Conservation (phyloP, 53 echinoderm and acorn worm species). For the Holothuria leucospilota region DNA sequence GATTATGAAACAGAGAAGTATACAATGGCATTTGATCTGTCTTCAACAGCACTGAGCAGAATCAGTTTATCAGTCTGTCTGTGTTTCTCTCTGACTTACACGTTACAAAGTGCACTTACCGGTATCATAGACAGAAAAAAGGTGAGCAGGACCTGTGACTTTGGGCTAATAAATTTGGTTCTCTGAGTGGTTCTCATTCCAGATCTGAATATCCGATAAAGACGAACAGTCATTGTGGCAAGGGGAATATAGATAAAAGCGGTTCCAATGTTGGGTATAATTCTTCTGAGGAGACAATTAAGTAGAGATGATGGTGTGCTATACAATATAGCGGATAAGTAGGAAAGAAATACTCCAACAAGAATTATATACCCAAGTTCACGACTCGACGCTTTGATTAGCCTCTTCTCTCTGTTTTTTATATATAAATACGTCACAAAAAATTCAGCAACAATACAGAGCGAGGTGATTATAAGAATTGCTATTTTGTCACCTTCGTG, state of each 20-base stretch:
- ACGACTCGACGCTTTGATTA: conserved; percentile 90
- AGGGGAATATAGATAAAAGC: conserved; percentile 88
- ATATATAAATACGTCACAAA: conserved; percentile 70
- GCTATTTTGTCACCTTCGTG: conserved; percentile 43
- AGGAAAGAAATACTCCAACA: conserved; percentile 74
- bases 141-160: conserved; percentile 77
- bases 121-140: conserved; percentile 67
- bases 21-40: no score
- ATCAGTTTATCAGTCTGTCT: no score
- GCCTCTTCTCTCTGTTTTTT: conserved; percentile 76
- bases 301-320: conserved; percentile 51
- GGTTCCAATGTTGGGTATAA: conserved; percentile 72
- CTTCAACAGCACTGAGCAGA: no score
- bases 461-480: conserved; percentile 36
- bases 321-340: conserved; percentile 63
- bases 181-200: conserved; percentile 76
- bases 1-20: no score
- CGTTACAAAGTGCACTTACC: conserved; percentile 56
- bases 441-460: conserved; percentile 59
- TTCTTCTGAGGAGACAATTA: conserved; percentile 66
- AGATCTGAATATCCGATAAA: conserved; percentile 82
- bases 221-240: conserved; percentile 83
- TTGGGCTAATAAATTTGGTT: conserved; percentile 84
- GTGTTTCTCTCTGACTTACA: no score
- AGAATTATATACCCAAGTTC: conserved; percentile 96